Conservation (phyloP, 2,113 vertebrate species). For the Onychostoma macrolepis region DNA sequence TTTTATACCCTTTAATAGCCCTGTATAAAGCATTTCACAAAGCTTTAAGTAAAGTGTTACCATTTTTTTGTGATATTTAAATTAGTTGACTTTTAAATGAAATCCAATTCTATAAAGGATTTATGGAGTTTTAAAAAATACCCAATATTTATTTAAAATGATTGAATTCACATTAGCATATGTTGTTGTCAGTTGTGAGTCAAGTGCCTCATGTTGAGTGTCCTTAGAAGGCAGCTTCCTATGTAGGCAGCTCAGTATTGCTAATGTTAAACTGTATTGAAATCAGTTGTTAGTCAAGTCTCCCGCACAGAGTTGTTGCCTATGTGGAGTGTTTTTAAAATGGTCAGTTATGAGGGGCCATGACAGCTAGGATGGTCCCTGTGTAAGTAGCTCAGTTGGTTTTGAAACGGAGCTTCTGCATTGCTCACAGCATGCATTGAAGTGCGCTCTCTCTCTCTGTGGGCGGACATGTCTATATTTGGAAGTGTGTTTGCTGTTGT, state of each 20-base stretch:
- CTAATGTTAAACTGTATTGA: not conserved
- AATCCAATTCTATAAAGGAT: no score
- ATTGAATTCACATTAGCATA: not conserved
- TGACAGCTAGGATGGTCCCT: not conserved
- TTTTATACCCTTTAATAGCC: no score
- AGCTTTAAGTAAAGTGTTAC: no score
- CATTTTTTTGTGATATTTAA: no score
- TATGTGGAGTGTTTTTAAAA: not conserved
- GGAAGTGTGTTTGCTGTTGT: slow-evolving; percentile 11
- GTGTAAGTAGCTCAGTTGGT: not conserved
- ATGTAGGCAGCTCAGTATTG: not conserved
- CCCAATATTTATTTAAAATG: no score
- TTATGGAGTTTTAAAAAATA: no score
- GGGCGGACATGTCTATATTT: slow-evolving; percentile 41
- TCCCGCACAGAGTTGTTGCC: not conserved
- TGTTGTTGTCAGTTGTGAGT: not conserved
- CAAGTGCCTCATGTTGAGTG: not conserved
- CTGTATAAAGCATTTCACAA: no score
- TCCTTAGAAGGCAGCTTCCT: not conserved
- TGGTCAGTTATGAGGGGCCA: not conserved
- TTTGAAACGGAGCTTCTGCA: not conserved
- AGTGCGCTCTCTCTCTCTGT: slow-evolving; percentile 23
- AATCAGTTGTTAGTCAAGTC: not conserved
- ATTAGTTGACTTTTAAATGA: no score
- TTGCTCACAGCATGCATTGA: not conserved